A percentile compares a stretch with the other conserved stretches of the same genome.
Conservation (phyloP, 1,140 invertebrate species). For the Zaprionus ornatus region DNA sequence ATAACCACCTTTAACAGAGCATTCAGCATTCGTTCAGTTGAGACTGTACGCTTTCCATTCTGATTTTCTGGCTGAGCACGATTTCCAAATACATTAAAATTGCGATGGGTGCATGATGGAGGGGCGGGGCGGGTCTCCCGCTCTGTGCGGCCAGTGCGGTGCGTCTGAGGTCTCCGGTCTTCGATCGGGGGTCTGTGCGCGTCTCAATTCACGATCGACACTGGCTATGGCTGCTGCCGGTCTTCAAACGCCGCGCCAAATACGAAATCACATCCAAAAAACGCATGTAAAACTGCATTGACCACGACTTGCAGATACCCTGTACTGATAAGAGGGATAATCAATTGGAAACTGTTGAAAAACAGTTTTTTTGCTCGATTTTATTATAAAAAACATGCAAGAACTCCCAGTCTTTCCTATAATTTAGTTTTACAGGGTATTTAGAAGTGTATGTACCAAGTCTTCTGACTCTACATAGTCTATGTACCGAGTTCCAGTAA, state of each 20-base stretch:
- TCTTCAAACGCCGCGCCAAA: slow-evolving; percentile 72
- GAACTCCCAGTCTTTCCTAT: too few relatives aligned
- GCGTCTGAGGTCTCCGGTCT: slow-evolving; percentile 30
- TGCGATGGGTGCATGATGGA: slow-evolving; percentile 72
- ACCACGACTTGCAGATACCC: slow-evolving; percentile 8
- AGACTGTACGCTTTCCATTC: slow-evolving; percentile 50
- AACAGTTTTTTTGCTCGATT: too few relatives aligned
- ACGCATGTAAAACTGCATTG: slow-evolving; percentile 11
- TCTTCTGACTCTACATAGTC: too few relatives aligned
- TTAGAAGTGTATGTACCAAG: too few relatives aligned
- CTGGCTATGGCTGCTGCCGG: slow-evolving; percentile 53
- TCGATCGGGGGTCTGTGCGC: slow-evolving; percentile 15
- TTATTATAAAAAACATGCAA: too few relatives aligned
- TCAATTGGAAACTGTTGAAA: neutral
- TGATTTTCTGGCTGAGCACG: slow-evolving; percentile 68
- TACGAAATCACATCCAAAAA: slow-evolving; percentile 71
- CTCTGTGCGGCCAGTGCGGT: neutral
- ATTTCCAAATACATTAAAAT: slow-evolving; percentile 83
- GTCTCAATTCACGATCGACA: slow-evolving; percentile 41
- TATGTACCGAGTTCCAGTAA: too few relatives aligned
- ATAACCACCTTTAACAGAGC: neutral
- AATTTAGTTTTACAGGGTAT: too few relatives aligned
- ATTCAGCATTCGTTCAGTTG: slow-evolving; percentile 25
- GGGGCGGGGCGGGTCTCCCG: slow-evolving; percentile 33
- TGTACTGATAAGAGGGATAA: neutral